phyloP scores from a whole-genome alignment of 2,888 invertebrate genomes.

The Proisotoma minuta region DNA sequence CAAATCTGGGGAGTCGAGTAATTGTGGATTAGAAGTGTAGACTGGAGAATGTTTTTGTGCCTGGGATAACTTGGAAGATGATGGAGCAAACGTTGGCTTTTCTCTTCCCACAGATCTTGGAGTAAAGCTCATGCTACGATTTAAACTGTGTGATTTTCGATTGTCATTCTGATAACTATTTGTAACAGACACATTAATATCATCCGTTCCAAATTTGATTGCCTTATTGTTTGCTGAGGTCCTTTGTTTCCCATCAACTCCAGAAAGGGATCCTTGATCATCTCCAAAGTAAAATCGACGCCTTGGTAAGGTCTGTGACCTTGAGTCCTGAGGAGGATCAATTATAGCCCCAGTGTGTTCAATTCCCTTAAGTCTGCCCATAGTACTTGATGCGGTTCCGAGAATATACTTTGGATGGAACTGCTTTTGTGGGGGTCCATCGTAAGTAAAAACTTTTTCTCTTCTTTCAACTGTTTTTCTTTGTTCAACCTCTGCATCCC shows the following conservation, averaged over 20 bases:
- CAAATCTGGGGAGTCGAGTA: conserved; percentile 67
- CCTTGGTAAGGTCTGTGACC: conserved; percentile 44
- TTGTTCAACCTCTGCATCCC: conserved; percentile 45
- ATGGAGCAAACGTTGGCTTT: conserved; percentile 19
- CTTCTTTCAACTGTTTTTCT: conserved; percentile 46
- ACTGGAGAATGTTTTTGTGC: conserved; percentile 35
- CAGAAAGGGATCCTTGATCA: conserved; percentile 43
- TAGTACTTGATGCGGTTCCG: conserved; percentile 42
- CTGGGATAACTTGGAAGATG: conserved; percentile 25
- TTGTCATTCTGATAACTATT: conserved; percentile 39
- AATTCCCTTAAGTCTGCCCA: conserved; percentile 45
- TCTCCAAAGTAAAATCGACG: conserved; percentile 47
- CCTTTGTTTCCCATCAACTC: conserved; percentile 15
- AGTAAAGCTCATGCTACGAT: conserved; percentile 46
- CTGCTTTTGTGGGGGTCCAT: conserved; percentile 47
- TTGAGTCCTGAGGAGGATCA: conserved; percentile 33
- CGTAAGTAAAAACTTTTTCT: conserved; percentile 43
- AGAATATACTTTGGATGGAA: conserved; percentile 47
- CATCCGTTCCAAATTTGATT: conserved; percentile 43
- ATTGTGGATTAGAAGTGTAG: conserved; percentile 73
- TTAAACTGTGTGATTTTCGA: conserved; percentile 33
- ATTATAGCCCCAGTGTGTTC: conserved; percentile 43
- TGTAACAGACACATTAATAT: conserved; percentile 47
- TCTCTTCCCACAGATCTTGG: conserved; percentile 31
- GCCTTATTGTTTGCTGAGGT: conserved; percentile 35